Evolutionary conservation across 2,797 vertebrate genomes (phyloP).

Genomic region (Ctenopoma multispine): DNA sequence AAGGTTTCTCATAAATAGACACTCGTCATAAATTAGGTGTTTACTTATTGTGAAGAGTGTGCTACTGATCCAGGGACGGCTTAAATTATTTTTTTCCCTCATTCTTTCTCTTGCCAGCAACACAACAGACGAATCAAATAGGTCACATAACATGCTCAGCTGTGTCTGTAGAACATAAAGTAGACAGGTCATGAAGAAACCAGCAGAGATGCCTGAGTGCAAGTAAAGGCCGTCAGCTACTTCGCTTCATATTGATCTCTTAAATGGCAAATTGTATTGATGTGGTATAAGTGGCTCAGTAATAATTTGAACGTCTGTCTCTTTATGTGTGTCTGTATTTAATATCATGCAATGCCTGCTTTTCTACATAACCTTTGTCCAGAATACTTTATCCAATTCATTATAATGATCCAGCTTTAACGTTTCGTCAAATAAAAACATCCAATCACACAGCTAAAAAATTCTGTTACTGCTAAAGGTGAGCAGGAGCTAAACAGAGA

Average conservation of each 20-base stretch:
- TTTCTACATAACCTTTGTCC: too few species aligned
- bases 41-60: slow-evolving; percentile 24
- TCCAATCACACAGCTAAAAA: too few species aligned
- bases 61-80: slow-evolving; percentile 20
- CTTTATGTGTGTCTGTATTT: not conserved
- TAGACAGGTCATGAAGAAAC: slow-evolving; percentile 11
- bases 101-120: slow-evolving; percentile 6
- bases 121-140: slow-evolving; percentile 30
- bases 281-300: slow-evolving; percentile 11
- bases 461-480: too few species aligned
- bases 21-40: slow-evolving; percentile 24
- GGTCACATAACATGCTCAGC: slow-evolving; percentile 10
- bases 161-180: slow-evolving; percentile 18
- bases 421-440: too few species aligned
- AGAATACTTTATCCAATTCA: too few species aligned
- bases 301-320: not conserved
- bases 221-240: slow-evolving; percentile 10
- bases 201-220: not conserved
- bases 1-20: slow-evolving; percentile 25
- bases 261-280: slow-evolving; percentile 40
- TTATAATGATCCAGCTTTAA: too few species aligned
- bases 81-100: slow-evolving; percentile 19
- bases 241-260: slow-evolving; percentile 29
- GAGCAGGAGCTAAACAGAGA: too few species aligned
- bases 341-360: not conserved